Percentiles rank a stretch among this genome's conserved stretches.
phyloP scores from a whole-genome alignment of 2,113 vertebrate species.

The Bos taurus region ARS-UCD2.0 NC_037331.1:72594501-72595000 shows the following conservation, averaged over 20 bases:
- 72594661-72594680: background rate
- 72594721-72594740: background rate
- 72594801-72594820: background rate
- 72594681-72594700: background rate
- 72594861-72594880: background rate
- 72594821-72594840: background rate
- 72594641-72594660: background rate
- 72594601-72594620: background rate
- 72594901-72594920: background rate
- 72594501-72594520: background rate
- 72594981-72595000: background rate
- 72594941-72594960: background rate
- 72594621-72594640: background rate
- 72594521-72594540: background rate
- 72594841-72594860: background rate
- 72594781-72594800: background rate
- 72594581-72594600: background rate
- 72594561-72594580: background rate
- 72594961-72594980: background rate
- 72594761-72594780: background rate
- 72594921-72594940: background rate
- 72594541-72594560: background rate
- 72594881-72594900: background rate
- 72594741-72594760: too few species aligned
- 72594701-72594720: background rate